Evolutionary conservation across 2,113 vertebrate species (phyloP).

Genomic region (Neotragus moschatus): DNA sequence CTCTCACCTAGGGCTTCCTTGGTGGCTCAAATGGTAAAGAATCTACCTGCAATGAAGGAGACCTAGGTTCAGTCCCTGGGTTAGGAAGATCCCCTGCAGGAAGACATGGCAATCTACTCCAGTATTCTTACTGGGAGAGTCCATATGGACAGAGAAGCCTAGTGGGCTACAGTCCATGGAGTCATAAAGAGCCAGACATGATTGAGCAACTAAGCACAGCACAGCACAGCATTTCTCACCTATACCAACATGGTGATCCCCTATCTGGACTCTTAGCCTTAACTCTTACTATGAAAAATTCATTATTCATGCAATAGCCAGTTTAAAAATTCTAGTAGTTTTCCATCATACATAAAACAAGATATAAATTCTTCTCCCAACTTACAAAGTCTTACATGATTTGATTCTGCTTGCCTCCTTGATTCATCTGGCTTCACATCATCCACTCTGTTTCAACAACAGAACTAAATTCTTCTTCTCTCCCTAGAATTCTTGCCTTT

Average conservation of each 20-base stretch:
- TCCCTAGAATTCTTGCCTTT: background rate
- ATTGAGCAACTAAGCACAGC: background rate
- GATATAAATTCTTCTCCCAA: background rate
- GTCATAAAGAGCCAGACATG: background rate
- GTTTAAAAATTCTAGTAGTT: background rate
- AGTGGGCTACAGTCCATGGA: background rate
- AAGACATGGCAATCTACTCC: background rate
- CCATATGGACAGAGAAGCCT: background rate
- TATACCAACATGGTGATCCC: background rate
- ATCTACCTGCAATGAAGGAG: background rate
- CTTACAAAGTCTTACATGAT: background rate
- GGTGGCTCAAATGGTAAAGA: background rate
- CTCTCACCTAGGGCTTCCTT: background rate
- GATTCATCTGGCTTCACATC: background rate
- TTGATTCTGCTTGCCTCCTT: background rate
- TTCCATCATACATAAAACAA: background rate
- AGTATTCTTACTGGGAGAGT: background rate
- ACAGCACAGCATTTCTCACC: background rate
- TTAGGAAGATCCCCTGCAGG: background rate
- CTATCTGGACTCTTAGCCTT: background rate
- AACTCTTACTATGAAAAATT: background rate
- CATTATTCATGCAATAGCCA: background rate
- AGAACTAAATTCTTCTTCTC: background rate
- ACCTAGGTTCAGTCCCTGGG: background rate
- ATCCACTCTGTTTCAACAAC: background rate